Evolutionary conservation across 92 coral and sea anemone species (phyloP).

Genomic region (Isaurus tuberculatus): DNA sequence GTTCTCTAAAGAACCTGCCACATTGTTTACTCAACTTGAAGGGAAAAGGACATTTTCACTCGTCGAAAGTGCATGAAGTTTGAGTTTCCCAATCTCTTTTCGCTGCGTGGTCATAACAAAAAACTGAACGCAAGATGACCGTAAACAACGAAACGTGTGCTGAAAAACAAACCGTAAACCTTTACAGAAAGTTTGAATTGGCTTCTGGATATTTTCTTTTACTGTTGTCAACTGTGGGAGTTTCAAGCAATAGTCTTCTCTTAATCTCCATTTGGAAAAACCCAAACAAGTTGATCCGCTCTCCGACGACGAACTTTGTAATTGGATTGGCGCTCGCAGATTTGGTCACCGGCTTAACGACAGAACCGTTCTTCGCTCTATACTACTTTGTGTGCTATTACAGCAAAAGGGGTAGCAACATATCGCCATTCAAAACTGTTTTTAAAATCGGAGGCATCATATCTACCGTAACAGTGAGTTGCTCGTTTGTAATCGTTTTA

Average conservation of each 20-base stretch:
- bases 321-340: conserved; percentile 42
- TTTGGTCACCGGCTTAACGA: conserved; percentile 39
- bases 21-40: conserved; percentile 39
- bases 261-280: conserved; percentile 44
- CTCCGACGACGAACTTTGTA: conserved; percentile 39
- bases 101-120: background rate
- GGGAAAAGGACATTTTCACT: conserved; percentile 30
- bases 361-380: conserved; percentile 36
- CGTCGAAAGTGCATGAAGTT: conserved; percentile 25
- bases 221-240: conserved; percentile 36
- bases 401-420: conserved; percentile 8
- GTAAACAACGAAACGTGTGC: conserved; percentile 5
- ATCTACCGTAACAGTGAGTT: conserved; percentile 39
- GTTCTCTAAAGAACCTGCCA: conserved; percentile 43
- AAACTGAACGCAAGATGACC: background rate
- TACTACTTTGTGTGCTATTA: conserved; percentile 34
- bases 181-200: conserved; percentile 25
- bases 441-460: conserved; percentile 37
- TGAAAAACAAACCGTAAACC: conserved; percentile 22
- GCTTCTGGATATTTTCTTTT: conserved; percentile 32
- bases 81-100: background rate
- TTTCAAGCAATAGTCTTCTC: conserved; percentile 38
- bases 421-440: conserved; percentile 20
- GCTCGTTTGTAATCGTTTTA: conserved; percentile 29
- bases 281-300: conserved; percentile 30